Evolutionary conservation across 2,797 vertebrate genomes (phyloP).

Genomic region (Sylvilagus floridanus): DNA sequence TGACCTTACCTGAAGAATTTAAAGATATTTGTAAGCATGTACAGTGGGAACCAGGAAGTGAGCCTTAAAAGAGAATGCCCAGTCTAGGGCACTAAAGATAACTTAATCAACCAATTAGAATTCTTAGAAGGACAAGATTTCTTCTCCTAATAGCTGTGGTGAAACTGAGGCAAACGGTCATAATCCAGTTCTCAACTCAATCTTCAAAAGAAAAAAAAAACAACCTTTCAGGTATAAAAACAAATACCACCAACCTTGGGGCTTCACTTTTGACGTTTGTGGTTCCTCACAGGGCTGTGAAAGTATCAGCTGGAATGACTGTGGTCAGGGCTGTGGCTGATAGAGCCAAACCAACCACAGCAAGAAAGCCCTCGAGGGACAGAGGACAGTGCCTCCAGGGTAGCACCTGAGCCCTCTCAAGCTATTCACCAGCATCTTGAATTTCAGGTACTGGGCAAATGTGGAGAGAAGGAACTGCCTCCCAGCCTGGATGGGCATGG

Average conservation of each 20-base stretch:
- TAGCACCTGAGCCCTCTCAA: not conserved
- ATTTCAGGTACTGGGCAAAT: not conserved
- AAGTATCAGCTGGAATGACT: not conserved
- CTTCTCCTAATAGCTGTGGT: slow-evolving; percentile 13
- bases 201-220: slow-evolving; percentile 3
- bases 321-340: not conserved
- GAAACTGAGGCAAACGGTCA: slow-evolving; percentile 35
- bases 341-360: not conserved
- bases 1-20: slow-evolving; percentile 33
- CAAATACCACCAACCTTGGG: not conserved
- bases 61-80: slow-evolving; percentile 7
- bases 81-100: not conserved
- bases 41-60: not conserved
- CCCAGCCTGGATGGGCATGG: not conserved
- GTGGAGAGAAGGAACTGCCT: not conserved
- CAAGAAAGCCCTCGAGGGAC: not conserved
- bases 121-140: not conserved
- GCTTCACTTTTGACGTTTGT: not conserved
- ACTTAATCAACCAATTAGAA: slow-evolving; percentile 22
- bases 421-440: not conserved
- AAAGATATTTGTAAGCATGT: not conserved
- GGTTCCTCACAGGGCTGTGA: not conserved
- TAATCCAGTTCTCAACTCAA: slow-evolving; percentile 7
- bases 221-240: not conserved
- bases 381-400: not conserved